Evolutionary conservation across 2,113 vertebrate genomes (phyloP).

Genomic region (Uria lomvia): DNA sequence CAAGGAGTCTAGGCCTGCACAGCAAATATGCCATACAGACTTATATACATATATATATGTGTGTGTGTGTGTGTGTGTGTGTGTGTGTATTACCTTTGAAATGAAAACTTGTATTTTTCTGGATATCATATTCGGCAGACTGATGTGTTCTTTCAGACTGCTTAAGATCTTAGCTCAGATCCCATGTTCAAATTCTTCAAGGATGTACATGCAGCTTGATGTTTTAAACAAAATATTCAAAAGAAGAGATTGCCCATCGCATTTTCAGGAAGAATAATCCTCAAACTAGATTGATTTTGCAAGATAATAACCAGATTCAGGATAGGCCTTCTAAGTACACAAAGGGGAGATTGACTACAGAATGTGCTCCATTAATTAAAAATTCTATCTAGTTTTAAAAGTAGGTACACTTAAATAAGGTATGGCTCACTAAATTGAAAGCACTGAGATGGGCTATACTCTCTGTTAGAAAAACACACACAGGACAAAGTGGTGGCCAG

Average conservation of each 20-base stretch:
- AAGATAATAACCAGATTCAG: neutral
- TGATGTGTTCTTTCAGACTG: constrained; percentile 24
- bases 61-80: neutral
- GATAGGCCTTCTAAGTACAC: neutral
- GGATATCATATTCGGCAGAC: constrained; percentile 38
- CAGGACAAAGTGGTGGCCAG: neutral
- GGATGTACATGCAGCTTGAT: neutral
- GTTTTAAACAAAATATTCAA: neutral
- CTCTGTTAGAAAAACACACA: neutral
- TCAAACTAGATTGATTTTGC: neutral
- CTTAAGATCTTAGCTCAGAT: constrained; percentile 34
- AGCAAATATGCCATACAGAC: constrained; percentile 62
- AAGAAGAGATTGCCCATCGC: neutral
- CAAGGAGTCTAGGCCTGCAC: constrained; percentile 40
- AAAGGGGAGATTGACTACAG: neutral
- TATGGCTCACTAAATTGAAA: neutral
- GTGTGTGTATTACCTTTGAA: constrained; percentile 58
- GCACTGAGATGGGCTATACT: neutral
- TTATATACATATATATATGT: neutral
- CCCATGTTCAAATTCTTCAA: constrained; percentile 31
- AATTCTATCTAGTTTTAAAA: neutral
- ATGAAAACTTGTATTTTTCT: constrained; percentile 51
- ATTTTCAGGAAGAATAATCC: neutral
- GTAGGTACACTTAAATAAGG: neutral
- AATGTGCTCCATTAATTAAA: neutral